Evolutionary conservation across 37 sponge, comb jelly and placozoan species (phyloP), one percentile per base, ranked within the genome.

Genomic region (Eunapius fragilis): DNA sequence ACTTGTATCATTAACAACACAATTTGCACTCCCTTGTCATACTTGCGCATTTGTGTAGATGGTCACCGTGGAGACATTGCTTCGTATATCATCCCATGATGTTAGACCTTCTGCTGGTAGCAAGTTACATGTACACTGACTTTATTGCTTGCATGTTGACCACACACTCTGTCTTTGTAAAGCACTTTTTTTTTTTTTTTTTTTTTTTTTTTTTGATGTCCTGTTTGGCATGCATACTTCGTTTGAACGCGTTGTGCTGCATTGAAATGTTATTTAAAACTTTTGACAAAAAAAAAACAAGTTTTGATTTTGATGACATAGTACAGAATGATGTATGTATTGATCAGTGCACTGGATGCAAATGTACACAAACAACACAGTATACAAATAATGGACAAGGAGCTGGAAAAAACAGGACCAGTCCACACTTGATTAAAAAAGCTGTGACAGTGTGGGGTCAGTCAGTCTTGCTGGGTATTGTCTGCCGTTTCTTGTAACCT

Each of bases 401-500:
- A 58, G 58, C 58, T 58, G 47, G 47, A 4, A 4, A 45, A 9
- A 45, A 45, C 9, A 9, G 47, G 47, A 45, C 47, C 4, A 45
- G n/a, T n/a, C 58, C 17, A 11, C 58, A 58, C 58, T 58, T 10
- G 19, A 58, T 58, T 17, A 58, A 6, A 41, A 41, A 41, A 6
- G 58, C 7, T 58, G 0, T 19, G 58, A 0, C 14, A 19, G 7
- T 17, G 14, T 10, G 58, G 14, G 58, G 14, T 58, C 58, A 58
- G 7, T 10, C 22, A 19, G 58, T 58, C 58, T 58, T 58, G 22
- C 14, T 58, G 58, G 14, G 6, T 2, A 58, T 4, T 58, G 58
- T 17, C 22, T 58, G 58, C 19, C 58, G 58, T 11, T 58, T 58
- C 58, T 47, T 79, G 70, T 50, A 80, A n/a, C 90, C 90, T 12